A percentile compares a stretch with the other conserved stretches of the same genome.
Evolutionary conservation across 2,113 vertebrate species (phyloP).

Genomic region (Pomatorhinus ruficollis): DNA sequence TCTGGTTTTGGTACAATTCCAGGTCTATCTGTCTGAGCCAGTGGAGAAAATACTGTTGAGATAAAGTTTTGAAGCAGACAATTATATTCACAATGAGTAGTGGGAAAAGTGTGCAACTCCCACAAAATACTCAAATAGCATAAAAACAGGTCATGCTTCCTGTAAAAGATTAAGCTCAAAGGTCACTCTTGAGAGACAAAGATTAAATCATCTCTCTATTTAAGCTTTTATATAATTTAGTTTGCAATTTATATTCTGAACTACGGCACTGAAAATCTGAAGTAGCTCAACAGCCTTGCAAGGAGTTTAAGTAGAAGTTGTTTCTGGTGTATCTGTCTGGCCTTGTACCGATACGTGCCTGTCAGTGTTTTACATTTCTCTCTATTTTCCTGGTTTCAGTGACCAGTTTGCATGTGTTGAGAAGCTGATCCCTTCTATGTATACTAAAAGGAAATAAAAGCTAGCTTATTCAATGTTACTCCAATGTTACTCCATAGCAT

Average conservation of each 20-base stretch:
- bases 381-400: background rate
- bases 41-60: background rate
- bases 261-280: background rate
- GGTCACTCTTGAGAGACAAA: background rate
- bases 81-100: background rate
- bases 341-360: background rate
- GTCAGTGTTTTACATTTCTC: background rate
- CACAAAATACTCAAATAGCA: background rate
- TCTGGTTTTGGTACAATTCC: background rate
- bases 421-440: background rate
- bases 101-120: background rate
- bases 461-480: background rate
- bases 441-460: background rate
- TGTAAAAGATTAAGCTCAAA: constrained; percentile 9
- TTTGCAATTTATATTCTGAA: background rate
- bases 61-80: background rate
- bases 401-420: background rate
- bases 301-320: background rate
- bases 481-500: background rate
- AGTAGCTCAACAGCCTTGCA: background rate
- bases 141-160: background rate
- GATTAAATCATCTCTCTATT: constrained; percentile 22
- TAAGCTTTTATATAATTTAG: constrained; percentile 19
- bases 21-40: background rate
- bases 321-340: background rate